Evolutionary conservation across 1,140 invertebrate genomes (phyloP), one percentile per base, ranked within the genome.

Genomic region (Drosophila guanche): DNA sequence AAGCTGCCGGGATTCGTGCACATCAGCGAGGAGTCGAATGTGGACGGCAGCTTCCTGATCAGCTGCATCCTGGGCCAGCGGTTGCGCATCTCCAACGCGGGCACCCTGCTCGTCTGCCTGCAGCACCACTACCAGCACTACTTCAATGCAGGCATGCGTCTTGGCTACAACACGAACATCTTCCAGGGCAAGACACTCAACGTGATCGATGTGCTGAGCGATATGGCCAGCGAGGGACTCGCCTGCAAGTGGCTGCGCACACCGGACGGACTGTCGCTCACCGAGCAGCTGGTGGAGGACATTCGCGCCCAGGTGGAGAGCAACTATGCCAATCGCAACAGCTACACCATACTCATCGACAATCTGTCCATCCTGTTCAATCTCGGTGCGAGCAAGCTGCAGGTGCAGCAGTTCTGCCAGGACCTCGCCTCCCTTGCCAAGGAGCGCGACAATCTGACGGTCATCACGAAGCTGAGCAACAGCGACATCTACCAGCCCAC

Each of bases 101-200:
- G 92, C 51, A 91, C 95, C 1, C 92, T 95, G 78, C 90, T 96
- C 16, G 92, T 95, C 57, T 93, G 94, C 53, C 93, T 95, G 68
- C 95, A 96, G 73, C 95, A 95, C 70, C 94, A 94, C 4, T 92
- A 95, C 50, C 92, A 93, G 23, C 95, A 96, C 83, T 96, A 95
- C 77, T 94, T 95, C 52, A 95, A 94, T 90, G 92, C 95, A 53
- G 94, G 95, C n/a, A 93, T 94, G 81, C 94, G 95, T 80, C 92
- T 96, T 76, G 95, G 95, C 25, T 95, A 95, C 76, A 95, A 95
- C 90, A 91, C 95, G 23, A 92, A 93, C 33, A 92, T 93, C 56
- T 90, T 94, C 70, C 89, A 93, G 55, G 93, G 94, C 14, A 91
- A 93, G 53, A 89, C 92, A 10, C 84, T 95, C 7, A 86, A 92